phyloP scores from a whole-genome alignment of 2,113 vertebrate species.

The Polyodon spathula region DNA sequence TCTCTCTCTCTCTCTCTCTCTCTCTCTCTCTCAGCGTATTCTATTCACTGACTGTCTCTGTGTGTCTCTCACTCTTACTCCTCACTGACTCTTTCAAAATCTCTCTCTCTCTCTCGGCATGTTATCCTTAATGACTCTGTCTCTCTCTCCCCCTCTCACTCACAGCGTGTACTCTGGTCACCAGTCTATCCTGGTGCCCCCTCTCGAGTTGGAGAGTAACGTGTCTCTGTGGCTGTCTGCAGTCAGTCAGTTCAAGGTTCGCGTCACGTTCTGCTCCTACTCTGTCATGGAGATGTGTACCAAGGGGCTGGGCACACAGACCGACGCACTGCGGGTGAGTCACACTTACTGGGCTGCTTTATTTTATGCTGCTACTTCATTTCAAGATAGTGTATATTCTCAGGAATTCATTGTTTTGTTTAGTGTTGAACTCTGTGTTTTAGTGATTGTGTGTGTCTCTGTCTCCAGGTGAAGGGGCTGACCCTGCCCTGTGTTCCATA shows the following conservation, averaged over 20 bases:
- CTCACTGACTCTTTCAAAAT: too few species aligned
- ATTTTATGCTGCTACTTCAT: not conserved
- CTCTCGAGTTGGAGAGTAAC: slow-evolving; percentile 86
- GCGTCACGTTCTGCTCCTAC: slow-evolving; percentile 91
- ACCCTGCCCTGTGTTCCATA: not conserved
- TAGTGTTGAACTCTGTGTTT: too few species aligned
- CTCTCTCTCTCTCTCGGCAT: too few species aligned
- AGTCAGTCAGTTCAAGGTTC: slow-evolving; percentile 90
- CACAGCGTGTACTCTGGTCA: slow-evolving; percentile 75
- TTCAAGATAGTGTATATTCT: not conserved
- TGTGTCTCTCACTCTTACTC: too few species aligned
- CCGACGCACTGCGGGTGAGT: slow-evolving; percentile 74
- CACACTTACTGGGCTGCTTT: not conserved
- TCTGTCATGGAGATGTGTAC: slow-evolving; percentile 98
- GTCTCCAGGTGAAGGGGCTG: too few species aligned
- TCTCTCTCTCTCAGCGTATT: too few species aligned
- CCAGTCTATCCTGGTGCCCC: slow-evolving; percentile 88
- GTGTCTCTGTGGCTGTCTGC: slow-evolving; percentile 85
- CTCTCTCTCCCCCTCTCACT: not conserved
- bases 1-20: too few species aligned
- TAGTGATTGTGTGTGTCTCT: too few species aligned
- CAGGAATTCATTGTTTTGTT: too few species aligned
- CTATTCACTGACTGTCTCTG: too few species aligned
- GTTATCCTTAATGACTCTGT: too few species aligned
- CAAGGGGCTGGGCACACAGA: slow-evolving; percentile 82